Evolutionary conservation across 2,888 invertebrate species (phyloP).

Genomic region (Orthosia gothica): DNA sequence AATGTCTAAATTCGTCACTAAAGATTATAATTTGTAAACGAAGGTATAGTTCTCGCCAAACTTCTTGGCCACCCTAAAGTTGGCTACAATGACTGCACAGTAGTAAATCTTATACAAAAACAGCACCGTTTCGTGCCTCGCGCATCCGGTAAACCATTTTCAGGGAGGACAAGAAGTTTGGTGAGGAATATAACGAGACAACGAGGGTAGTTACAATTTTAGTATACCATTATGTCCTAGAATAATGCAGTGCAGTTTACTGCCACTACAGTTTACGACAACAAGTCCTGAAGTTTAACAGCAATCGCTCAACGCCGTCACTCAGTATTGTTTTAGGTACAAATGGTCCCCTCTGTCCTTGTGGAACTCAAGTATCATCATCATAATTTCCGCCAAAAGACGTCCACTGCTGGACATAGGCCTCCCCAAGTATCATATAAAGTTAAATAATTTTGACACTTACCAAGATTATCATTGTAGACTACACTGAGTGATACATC

Average conservation of each 20-base stretch:
- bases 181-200: no score
- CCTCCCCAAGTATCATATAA: not conserved
- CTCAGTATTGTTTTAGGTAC: not conserved
- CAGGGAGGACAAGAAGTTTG: no score
- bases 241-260: not conserved
- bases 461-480: slow-evolving; percentile 93
- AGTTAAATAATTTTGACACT: slow-evolving; percentile 55
- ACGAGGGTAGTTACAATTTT: not conserved
- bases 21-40: not conserved
- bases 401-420: no score
- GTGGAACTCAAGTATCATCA: no score
- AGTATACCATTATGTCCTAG: not conserved
- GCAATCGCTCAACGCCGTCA: not conserved
- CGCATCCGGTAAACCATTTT: no score
- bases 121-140: no score
- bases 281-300: not conserved
- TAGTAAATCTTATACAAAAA: no score
- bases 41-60: no score
- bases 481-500: slow-evolving; percentile 94
- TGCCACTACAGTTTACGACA: not conserved
- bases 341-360: not conserved
- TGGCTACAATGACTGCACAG: no score
- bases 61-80: no score
- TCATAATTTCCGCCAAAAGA: no score
- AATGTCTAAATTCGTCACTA: slow-evolving; percentile 1